Evolutionary conservation across 1,140 invertebrate genomes (phyloP).

Genomic region (Olivierus martensii): DNA sequence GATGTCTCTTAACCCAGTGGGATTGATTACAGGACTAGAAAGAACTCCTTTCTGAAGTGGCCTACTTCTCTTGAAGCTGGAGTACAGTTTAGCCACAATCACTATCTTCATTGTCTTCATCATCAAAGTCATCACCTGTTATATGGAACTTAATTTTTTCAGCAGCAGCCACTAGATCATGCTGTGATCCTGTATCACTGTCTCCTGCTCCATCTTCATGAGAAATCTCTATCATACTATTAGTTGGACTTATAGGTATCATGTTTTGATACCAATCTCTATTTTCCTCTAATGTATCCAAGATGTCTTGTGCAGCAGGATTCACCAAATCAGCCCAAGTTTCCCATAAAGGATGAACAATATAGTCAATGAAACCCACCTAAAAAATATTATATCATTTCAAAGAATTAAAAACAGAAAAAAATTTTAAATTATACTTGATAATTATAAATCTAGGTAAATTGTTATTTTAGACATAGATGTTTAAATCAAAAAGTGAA

Average conservation of each 20-base stretch:
- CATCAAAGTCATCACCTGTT: constrained; percentile 59
- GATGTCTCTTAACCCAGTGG: too few species aligned
- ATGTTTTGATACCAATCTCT: constrained; percentile 89
- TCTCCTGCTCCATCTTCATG: neutral
- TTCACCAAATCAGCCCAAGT: constrained; percentile 99
- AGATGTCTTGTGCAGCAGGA: constrained; percentile 93
- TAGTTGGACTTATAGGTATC: constrained; percentile 43
- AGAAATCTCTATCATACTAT: constrained; percentile 4
- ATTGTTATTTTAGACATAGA: too few species aligned
- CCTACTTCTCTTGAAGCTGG: too few species aligned
- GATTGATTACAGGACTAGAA: too few species aligned
- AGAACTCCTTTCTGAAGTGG: too few species aligned
- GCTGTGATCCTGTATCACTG: neutral
- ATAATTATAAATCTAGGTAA: too few species aligned
- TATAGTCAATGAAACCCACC: constrained; percentile 98
- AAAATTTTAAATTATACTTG: too few species aligned
- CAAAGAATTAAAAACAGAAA: too few species aligned
- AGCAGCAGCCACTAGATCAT: constrained; percentile 34
- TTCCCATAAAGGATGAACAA: constrained; percentile 97
- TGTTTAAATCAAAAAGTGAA: too few species aligned
- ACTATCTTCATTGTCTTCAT: constrained; percentile 11
- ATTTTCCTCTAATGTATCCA: constrained; percentile 96
- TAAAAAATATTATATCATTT: constrained; percentile 17
- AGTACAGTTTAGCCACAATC: too few species aligned
- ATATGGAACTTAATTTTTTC: constrained; percentile 42